phyloP scores from a whole-genome alignment of 2,797 vertebrate genomes.

The Scarus forsteni region DNA sequence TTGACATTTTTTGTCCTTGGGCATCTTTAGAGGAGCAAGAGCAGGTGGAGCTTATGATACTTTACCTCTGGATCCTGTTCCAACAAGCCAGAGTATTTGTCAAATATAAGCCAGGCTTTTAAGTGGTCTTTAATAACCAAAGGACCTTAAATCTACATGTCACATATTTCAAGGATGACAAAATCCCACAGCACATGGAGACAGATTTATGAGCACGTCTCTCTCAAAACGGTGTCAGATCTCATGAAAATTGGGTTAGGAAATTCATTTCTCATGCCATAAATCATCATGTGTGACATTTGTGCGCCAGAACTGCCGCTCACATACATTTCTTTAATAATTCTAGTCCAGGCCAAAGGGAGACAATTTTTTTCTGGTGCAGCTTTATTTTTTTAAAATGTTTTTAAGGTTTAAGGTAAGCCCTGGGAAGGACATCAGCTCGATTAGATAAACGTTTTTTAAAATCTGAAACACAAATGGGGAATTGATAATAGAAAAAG shows the following conservation, averaged over 20 bases:
- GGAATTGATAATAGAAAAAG: too few relatives aligned
- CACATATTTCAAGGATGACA: constrained; percentile 65
- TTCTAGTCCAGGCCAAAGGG: background rate
- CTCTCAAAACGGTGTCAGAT: constrained; percentile 33
- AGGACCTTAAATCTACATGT: constrained; percentile 65
- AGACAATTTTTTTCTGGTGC: too few relatives aligned
- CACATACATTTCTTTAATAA: constrained; percentile 5
- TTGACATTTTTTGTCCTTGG: constrained; percentile 58
- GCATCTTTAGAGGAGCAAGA: constrained; percentile 23
- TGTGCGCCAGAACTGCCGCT: constrained; percentile 3
- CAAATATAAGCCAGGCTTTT: constrained; percentile 52
- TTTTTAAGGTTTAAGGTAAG: too few relatives aligned
- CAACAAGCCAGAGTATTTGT: constrained; percentile 76
- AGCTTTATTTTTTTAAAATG: too few relatives aligned
- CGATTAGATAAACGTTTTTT: too few relatives aligned
- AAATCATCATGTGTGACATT: constrained; percentile 32
- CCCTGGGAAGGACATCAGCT: too few relatives aligned
- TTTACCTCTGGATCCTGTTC: constrained; percentile 62
- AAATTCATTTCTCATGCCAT: background rate
- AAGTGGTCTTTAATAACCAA: constrained; percentile 72
- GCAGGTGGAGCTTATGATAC: constrained; percentile 41
- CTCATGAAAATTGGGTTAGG: constrained; percentile 9
- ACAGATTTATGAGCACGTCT: constrained; percentile 23
- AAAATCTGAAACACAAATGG: too few relatives aligned
- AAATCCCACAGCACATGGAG: constrained; percentile 26